Evolutionary conservation across 1,140 invertebrate genomes (phyloP).

Genomic region (Lethocerus indicus): DNA sequence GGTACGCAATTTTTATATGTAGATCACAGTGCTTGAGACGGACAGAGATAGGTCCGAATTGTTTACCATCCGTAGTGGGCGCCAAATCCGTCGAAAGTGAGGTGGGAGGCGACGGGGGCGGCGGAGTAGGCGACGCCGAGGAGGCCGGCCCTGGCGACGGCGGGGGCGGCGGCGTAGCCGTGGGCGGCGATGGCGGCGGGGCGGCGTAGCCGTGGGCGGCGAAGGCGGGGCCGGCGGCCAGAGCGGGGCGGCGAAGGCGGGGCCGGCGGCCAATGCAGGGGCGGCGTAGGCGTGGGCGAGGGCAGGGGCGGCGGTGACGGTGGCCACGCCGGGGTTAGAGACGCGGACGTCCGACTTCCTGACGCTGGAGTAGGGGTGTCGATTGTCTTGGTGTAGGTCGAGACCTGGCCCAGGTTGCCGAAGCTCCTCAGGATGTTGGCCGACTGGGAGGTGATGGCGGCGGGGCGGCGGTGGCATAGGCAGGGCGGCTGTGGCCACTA

Average conservation of each 20-base stretch:
- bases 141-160: constrained; percentile 7
- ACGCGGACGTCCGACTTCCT: constrained; percentile 24
- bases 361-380: constrained; percentile 24
- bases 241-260: no score
- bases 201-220: constrained; percentile 14
- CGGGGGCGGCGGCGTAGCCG: constrained; percentile 12
- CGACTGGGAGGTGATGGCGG: constrained; percentile 20
- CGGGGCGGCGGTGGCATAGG: constrained; percentile 19
- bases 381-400: constrained; percentile 23
- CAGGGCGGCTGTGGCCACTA: constrained; percentile 21
- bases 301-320: constrained; percentile 17
- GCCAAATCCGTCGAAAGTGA: no score
- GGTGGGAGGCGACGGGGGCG: constrained; percentile 18
- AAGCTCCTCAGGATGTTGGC: constrained; percentile 22
- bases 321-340: constrained; percentile 22
- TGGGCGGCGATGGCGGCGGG: constrained; percentile 12
- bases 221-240: no score
- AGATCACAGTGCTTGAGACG: no score
- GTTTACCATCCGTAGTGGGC: no score
- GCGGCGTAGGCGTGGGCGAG: constrained; percentile 15
- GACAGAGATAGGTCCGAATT: no score
- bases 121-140: constrained; percentile 13
- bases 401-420: constrained; percentile 23
- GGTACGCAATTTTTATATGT: no score
- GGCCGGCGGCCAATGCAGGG: no score